Evolutionary conservation across 1,140 invertebrate species (phyloP).

Genomic region (Samia ricini): DNA sequence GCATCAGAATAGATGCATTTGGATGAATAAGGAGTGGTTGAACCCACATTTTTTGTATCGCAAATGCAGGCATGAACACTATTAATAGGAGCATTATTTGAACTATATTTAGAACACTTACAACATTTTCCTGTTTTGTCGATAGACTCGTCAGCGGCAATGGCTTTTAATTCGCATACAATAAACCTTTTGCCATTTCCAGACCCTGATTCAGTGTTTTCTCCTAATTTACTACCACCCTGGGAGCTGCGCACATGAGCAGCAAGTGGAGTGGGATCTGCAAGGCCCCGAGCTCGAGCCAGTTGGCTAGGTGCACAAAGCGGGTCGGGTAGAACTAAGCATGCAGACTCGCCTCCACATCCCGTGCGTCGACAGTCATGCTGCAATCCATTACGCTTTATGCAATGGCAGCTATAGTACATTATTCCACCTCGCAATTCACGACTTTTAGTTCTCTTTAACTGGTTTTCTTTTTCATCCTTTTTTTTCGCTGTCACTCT

Average conservation of each 20-base stretch:
- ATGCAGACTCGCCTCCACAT: conserved; percentile 83
- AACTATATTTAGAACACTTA: conserved; percentile 41
- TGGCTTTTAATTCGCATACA: conserved; percentile 64
- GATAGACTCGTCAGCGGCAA: conserved; percentile 35
- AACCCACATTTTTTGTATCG: neutral
- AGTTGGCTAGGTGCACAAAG: conserved; percentile 80
- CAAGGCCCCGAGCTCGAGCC: conserved; percentile 59
- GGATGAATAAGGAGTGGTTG: neutral
- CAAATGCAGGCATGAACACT: conserved; percentile 7
- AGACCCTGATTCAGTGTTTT: conserved; percentile 23
- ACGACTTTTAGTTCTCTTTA: conserved; percentile 79
- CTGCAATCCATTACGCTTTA: conserved; percentile 86
- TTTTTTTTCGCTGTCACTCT: conserved; percentile 57
- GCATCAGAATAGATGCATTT: neutral
- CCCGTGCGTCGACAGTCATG: conserved; percentile 84
- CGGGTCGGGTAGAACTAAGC: conserved; percentile 82
- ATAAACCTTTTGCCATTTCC: conserved; percentile 58
- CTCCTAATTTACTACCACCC: conserved; percentile 27
- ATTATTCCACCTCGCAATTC: conserved; percentile 83
- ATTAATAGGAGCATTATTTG: conserved; percentile 6
- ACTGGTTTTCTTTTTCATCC: conserved; percentile 60
- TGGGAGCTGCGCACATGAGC: conserved; percentile 41
- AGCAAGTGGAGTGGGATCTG: conserved; percentile 53
- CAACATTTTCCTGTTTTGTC: conserved; percentile 51
- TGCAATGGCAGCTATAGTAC: conserved; percentile 84